Percentiles rank a stretch among this genome's conserved stretches.
Conservation (phyloP, 92 coral and sea anemone species). For the Porites rus region DNA sequence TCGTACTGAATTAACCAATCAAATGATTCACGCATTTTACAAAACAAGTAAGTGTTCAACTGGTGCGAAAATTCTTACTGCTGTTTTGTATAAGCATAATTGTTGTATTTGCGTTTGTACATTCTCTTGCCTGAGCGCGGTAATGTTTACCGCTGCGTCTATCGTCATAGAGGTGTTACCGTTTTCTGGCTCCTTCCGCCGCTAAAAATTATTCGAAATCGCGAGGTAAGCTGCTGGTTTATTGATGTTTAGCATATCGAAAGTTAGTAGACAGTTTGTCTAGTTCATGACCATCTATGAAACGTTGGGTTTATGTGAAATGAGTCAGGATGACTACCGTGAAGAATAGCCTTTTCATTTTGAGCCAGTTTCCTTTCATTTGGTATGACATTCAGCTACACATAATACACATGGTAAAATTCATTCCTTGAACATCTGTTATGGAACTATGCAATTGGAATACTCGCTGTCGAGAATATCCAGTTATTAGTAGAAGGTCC, state of each 20-base stretch:
- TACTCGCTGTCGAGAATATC: no score
- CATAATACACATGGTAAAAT: background rate
- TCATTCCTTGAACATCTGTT: background rate
- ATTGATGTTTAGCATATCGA: background rate
- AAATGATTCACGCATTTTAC: background rate
- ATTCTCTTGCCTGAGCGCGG: background rate
- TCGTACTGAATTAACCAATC: background rate
- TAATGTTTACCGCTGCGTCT: background rate
- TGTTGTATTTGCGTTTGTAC: background rate
- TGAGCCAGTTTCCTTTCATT: background rate
- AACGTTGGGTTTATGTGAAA: background rate
- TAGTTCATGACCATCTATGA: background rate
- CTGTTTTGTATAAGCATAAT: background rate
- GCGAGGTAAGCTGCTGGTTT: slow-evolving; percentile 2
- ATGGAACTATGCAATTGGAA: background rate
- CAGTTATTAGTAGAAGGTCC: no score
- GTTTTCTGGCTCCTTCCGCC: background rate
- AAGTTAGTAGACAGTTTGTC: background rate
- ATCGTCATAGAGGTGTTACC: background rate
- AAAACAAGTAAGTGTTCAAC: slow-evolving; percentile 16
- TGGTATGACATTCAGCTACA: background rate
- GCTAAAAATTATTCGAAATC: background rate
- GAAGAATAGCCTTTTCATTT: background rate
- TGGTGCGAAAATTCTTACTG: background rate
- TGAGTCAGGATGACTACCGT: slow-evolving; percentile 2